Evolutionary conservation across 1,140 invertebrate genomes (phyloP), one percentile per base, ranked within the genome.

Genomic region (Diploscapter pachys): DNA sequence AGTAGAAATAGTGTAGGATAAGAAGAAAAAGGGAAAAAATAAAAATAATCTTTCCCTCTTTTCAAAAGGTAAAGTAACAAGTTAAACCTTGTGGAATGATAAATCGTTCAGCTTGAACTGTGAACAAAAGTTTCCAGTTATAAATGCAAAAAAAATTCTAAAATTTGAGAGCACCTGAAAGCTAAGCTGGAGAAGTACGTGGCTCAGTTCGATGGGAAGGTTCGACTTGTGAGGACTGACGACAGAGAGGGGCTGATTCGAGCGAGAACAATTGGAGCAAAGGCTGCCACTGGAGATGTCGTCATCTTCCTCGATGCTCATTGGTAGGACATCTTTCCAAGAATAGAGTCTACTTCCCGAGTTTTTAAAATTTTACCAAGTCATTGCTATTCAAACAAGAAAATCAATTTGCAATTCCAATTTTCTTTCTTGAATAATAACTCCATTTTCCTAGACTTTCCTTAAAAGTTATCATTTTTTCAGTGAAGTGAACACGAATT

Each of bases 281-380:
- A 92, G 80, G 91, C 96, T 84, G 92, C 96, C 0, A 91, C 89
- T 31, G 96, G 95, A 59, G 95, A 99, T 86, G 94, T 98, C 4
- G 95, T 99, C 77, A 91, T 99, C 0, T 99, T 98, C 88, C 88
- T 99, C 13, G 96, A 99, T 88, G 96, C 96, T 63, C 90, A 91
- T 82, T 91, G 31, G 31, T 31, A 31, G 31, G 31, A 90, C 31
- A 31, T 31, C 31, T 31, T 31, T 31, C 31, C 31, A 31, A 31
- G 31, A 31, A 31, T 31, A 31, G 31, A 31, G 31, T 31, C 31
- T 31, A 31, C 31, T 31, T 31, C 31, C 31, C 31, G 31, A 31
- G 31, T 31, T 31, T 31, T 31, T 31, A 31, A 31, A 31, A 31
- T 31, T 31, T 31, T 31, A 31, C 31, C 31, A 31, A 31, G 31